phyloP scores from a whole-genome alignment of 2,888 invertebrate species.

The Leucozona laternaria region DNA sequence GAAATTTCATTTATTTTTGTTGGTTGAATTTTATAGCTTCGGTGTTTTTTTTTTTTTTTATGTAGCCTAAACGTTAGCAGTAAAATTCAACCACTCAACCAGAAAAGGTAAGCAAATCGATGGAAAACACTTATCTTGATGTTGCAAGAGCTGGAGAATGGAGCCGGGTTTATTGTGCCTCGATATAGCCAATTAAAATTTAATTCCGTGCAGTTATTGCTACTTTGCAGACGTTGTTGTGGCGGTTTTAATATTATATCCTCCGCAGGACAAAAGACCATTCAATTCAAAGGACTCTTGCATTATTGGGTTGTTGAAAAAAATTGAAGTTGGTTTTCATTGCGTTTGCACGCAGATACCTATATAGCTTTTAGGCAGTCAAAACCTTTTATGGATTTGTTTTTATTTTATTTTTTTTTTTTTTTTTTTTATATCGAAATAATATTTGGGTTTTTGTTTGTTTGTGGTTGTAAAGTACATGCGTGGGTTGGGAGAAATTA shows the following conservation, averaged over 20 bases:
- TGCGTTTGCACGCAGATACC: slow-evolving; percentile 12
- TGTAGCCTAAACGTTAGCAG: slow-evolving; percentile 2
- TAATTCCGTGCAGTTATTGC: slow-evolving; percentile 70
- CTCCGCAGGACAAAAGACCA: neutral
- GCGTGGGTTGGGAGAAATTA: neutral
- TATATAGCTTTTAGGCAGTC: neutral
- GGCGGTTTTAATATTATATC: slow-evolving; percentile 11
- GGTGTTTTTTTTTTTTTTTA: slow-evolving; percentile 7
- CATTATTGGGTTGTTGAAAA: slow-evolving; percentile 23
- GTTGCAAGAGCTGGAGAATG: neutral
- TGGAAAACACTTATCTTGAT: slow-evolving; percentile 31
- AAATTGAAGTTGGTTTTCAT: slow-evolving; percentile 4
- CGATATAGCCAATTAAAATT: slow-evolving; percentile 73
- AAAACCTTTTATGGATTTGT: slow-evolving; percentile 1
- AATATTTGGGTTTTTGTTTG: neutral
- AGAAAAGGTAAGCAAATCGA: slow-evolving; percentile 23
- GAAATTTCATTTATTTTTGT: slow-evolving; percentile 6
- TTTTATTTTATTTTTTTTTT: neutral
- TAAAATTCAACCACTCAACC: slow-evolving; percentile 24
- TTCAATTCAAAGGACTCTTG: slow-evolving; percentile 25
- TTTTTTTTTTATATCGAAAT: neutral
- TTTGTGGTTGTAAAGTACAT: neutral
- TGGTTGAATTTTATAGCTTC: slow-evolving; percentile 21
- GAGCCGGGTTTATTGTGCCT: slow-evolving; percentile 21
- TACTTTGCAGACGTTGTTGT: slow-evolving; percentile 50